Percentiles rank a stretch among this genome's conserved stretches.
phyloP scores from a whole-genome alignment of 2,888 invertebrate species.

The Xylota sylvarum region DNA sequence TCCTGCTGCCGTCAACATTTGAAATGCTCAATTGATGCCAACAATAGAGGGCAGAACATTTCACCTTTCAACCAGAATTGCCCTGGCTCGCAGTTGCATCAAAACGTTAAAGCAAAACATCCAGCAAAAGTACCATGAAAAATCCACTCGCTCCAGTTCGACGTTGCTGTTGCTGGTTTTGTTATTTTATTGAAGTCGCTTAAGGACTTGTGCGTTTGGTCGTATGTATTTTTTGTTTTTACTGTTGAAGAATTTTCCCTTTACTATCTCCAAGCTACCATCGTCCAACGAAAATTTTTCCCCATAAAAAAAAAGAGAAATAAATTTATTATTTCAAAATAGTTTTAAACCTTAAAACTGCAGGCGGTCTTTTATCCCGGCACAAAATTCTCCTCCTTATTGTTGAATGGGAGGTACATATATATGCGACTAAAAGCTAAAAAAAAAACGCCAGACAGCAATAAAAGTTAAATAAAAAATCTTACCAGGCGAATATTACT shows the following conservation, averaged over 20 bases:
- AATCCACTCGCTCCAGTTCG: slow-evolving; percentile 12
- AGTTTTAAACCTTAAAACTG: slow-evolving; percentile 27
- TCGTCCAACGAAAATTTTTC: slow-evolving; percentile 7
- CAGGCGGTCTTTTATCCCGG: slow-evolving; percentile 9
- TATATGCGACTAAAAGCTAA: neutral
- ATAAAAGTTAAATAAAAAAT: slow-evolving; percentile 8
- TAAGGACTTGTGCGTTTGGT: neutral
- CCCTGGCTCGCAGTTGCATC: neutral
- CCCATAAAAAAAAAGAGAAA: slow-evolving; percentile 10
- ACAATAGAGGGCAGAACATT: slow-evolving; percentile 8
- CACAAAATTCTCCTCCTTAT: neutral
- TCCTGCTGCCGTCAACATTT: slow-evolving; percentile 1
- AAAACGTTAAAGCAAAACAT: neutral
- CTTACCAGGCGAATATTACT: neutral
- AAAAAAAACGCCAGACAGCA: neutral
- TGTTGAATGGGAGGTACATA: neutral
- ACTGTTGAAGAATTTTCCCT: slow-evolving; percentile 8
- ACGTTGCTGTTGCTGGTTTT: neutral
- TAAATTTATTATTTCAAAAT: slow-evolving; percentile 43
- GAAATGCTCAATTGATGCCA: slow-evolving; percentile 33
- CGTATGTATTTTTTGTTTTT: neutral
- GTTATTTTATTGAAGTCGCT: slow-evolving; percentile 21
- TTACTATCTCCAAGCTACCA: neutral
- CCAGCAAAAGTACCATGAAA: slow-evolving; percentile 1
- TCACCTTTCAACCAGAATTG: slow-evolving; percentile 22